Conservation (phyloP, 2,113 vertebrate species). For the Petrocephalus microphthalmus region DNA sequence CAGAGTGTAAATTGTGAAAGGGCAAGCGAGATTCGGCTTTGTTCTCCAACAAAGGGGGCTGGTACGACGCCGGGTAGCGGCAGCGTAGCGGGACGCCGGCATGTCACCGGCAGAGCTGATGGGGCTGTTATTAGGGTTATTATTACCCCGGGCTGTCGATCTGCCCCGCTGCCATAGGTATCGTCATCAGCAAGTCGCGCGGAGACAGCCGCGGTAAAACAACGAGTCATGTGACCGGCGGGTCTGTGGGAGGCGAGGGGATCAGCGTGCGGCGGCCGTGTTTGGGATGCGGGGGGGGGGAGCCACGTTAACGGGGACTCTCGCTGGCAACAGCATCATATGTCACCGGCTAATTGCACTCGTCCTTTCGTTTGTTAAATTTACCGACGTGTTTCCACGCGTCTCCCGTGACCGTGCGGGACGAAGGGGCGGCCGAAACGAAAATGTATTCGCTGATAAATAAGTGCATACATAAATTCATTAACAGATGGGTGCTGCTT, state of each 20-base stretch:
- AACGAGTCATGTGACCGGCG: background rate
- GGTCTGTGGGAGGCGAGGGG: background rate
- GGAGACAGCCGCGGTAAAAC: background rate
- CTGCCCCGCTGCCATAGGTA: background rate
- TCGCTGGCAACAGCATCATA: constrained; percentile 69
- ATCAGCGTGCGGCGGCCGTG: background rate
- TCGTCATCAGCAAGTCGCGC: background rate
- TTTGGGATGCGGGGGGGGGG: constrained; percentile 59
- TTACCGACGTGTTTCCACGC: background rate
- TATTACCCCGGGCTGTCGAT: constrained; percentile 4
- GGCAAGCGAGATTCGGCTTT: constrained; percentile 5
- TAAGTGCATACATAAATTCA: background rate
- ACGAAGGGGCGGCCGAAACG: background rate
- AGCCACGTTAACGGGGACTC: constrained; percentile 69
- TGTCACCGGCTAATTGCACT: constrained; percentile 72
- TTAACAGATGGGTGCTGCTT: background rate
- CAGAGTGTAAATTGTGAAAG: constrained; percentile 25
- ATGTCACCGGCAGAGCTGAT: background rate
- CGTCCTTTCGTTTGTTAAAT: constrained; percentile 15
- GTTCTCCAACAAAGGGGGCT: constrained; percentile 4
- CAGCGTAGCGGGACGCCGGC: background rate
- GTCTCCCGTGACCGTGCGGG: background rate
- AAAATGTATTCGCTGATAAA: background rate
- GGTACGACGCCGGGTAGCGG: background rate
- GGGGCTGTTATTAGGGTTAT: constrained; percentile 5